Percentiles rank a stretch among this genome's conserved stretches.
phyloP scores from a whole-genome alignment of 2,113 vertebrate species.

The Thunnus maccoyii region DNA sequence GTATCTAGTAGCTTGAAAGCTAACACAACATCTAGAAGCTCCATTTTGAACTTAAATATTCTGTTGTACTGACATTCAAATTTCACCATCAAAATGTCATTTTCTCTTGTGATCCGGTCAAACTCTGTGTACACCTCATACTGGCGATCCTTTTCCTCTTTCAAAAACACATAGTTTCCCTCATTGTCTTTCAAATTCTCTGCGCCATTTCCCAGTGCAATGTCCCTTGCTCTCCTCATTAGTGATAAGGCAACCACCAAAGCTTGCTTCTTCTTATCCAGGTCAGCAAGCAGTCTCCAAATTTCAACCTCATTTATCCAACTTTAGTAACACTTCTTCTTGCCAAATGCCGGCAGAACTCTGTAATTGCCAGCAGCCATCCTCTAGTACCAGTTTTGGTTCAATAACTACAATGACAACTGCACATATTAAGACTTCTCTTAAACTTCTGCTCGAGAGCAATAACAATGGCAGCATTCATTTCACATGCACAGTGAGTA shows the following conservation, averaged over 20 bases:
- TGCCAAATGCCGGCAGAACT: background rate
- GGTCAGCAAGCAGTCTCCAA: background rate
- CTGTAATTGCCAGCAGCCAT: background rate
- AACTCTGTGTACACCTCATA: no score
- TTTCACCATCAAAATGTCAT: no score
- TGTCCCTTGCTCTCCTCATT: background rate
- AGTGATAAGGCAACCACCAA: background rate
- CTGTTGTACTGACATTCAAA: no score
- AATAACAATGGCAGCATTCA: no score
- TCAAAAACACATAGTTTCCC: background rate
- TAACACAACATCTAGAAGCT: no score
- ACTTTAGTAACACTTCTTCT: background rate
- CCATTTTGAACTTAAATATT: no score
- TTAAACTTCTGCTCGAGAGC: no score
- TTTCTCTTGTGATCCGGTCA: no score
- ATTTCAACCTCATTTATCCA: background rate
- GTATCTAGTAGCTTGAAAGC: no score
- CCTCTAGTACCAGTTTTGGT: background rate
- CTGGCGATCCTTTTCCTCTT: no score
- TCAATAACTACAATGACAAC: background rate
- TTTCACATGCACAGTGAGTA: background rate
- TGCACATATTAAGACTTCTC: no score
- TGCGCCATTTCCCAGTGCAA: no score
- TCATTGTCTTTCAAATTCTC: background rate
- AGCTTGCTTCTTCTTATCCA: constrained; percentile 2